A percentile compares a stretch with the other conserved stretches of the same genome.
Evolutionary conservation across 2,888 invertebrate genomes (phyloP).

Genomic region (Cylloceria caligata): DNA sequence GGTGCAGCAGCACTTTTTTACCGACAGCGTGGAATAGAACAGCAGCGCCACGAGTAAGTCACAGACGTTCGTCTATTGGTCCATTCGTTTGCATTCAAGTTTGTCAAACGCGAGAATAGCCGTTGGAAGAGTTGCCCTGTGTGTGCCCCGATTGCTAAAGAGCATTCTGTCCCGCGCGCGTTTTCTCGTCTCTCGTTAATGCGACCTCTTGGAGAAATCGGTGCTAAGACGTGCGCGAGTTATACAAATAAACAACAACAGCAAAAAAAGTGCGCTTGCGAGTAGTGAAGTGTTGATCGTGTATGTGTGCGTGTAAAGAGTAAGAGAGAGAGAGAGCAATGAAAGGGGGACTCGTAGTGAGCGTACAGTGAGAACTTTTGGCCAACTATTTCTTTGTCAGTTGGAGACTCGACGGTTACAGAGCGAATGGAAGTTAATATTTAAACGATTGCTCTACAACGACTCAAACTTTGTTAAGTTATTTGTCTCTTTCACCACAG

Average conservation of each 20-base stretch:
- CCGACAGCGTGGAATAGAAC: constrained; percentile 35
- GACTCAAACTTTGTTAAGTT: neutral
- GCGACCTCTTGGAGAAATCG: constrained; percentile 11
- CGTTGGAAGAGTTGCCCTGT: constrained; percentile 66
- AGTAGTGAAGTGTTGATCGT: neutral
- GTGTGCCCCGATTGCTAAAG: constrained; percentile 19
- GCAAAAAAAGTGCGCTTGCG: neutral
- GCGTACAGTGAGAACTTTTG: neutral
- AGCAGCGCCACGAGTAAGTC: constrained; percentile 45
- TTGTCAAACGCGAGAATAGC: constrained; percentile 70
- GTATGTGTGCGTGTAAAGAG: too few species aligned
- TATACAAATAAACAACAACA: neutral
- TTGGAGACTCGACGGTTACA: constrained; percentile 12
- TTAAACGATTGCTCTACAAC: constrained; percentile 4
- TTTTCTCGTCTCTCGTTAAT: constrained; percentile 28
- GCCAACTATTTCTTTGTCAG: constrained; percentile 27
- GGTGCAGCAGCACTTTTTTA: constrained; percentile 16
- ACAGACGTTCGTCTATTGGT: constrained; percentile 64
- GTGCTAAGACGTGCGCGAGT: neutral
- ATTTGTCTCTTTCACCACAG: neutral
- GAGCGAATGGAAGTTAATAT: constrained; percentile 32
- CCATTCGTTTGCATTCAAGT: constrained; percentile 69
- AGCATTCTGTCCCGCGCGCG: constrained; percentile 16
- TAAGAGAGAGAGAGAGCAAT: too few species aligned
- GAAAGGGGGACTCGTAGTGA: constrained; percentile 1